Evolutionary conservation across 2,888 invertebrate genomes (phyloP).

Genomic region (Habroteleia sp.): DNA sequence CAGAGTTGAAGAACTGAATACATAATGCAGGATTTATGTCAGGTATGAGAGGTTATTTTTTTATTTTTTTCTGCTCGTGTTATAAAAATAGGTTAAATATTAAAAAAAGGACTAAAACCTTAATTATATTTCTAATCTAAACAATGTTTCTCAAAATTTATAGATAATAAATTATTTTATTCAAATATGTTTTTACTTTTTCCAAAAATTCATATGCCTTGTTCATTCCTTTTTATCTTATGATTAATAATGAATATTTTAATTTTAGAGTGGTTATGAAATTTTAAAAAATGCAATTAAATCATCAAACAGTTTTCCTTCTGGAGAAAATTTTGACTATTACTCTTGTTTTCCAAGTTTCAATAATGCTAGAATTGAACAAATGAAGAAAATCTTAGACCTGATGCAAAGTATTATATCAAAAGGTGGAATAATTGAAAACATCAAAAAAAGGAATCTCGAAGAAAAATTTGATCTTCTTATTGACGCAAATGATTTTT

Average conservation of each 20-base stretch:
- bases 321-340: conserved; percentile 86
- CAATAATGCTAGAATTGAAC: conserved; percentile 84
- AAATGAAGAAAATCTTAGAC: conserved; percentile 85
- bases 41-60: no score
- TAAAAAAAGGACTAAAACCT: no score
- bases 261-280: conserved; percentile 85
- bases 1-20: no score
- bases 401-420: conserved; percentile 83
- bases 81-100: no score
- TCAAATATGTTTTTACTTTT: no score
- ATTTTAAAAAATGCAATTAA: conserved; percentile 86
- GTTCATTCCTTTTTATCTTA: no score
- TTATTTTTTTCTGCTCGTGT: no score
- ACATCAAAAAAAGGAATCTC: conserved; percentile 82
- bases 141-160: no score
- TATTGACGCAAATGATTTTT: conserved; percentile 90
- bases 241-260: conserved; percentile 45
- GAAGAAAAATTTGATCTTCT: conserved; percentile 89
- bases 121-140: no score
- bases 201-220: no score
- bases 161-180: no score
- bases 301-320: conserved; percentile 87
- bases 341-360: conserved; percentile 90
- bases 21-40: no score
- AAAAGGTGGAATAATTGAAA: conserved; percentile 83